Evolutionary conservation across 2,888 invertebrate genomes (phyloP).

Genomic region (Patella pellucida): DNA sequence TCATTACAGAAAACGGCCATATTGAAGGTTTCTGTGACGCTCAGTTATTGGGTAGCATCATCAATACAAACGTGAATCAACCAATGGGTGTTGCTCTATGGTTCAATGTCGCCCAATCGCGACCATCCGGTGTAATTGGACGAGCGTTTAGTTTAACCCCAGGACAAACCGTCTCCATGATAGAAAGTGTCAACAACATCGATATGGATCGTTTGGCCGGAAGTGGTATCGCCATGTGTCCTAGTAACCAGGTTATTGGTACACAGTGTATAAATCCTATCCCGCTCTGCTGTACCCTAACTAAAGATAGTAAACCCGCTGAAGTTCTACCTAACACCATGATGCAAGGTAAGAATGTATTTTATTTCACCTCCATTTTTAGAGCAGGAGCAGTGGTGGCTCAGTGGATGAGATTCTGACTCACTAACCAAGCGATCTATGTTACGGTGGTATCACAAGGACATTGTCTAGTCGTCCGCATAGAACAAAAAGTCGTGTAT

Average conservation of each 20-base stretch:
- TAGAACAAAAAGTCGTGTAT: too few species aligned
- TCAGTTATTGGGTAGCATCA: not conserved
- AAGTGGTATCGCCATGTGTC: not conserved
- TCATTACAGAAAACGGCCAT: not conserved
- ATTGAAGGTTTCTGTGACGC: conserved; percentile 10
- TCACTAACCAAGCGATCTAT: too few species aligned
- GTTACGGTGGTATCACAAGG: too few species aligned
- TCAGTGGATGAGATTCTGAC: too few species aligned
- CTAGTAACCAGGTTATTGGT: not conserved
- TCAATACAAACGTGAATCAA: not conserved
- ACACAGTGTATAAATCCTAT: not conserved
- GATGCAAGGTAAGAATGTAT: conserved; percentile 2
- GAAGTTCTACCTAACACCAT: not conserved
- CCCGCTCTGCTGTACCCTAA: not conserved
- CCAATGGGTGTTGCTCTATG: not conserved
- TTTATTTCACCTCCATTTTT: too few species aligned
- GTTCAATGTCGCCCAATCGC: not conserved
- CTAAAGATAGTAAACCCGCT: not conserved
- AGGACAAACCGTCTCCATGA: not conserved
- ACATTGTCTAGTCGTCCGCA: too few species aligned
- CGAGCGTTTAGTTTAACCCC: not conserved
- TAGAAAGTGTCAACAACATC: not conserved
- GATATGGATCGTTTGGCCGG: not conserved
- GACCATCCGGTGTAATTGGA: not conserved
- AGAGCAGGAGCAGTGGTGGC: too few species aligned